phyloP scores from a whole-genome alignment of 2,888 invertebrate genomes.

The Acronicta leporina region DNA sequence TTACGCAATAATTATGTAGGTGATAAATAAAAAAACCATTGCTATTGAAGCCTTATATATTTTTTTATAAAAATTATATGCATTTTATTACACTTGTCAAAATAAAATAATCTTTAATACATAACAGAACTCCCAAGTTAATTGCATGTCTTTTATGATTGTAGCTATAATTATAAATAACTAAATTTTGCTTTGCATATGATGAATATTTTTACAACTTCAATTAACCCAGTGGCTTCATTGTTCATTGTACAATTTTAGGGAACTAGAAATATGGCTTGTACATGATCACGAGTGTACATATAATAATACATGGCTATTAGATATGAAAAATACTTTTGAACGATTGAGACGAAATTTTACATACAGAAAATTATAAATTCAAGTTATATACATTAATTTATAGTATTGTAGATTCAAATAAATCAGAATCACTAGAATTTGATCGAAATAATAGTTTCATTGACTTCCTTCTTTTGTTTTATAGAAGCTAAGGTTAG shows the following conservation, averaged over 20 bases:
- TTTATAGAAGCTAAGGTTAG: constrained; percentile 46
- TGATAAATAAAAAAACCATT: constrained; percentile 76
- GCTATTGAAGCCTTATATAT: constrained; percentile 79
- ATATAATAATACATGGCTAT: constrained; percentile 59
- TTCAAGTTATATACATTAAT: constrained; percentile 13
- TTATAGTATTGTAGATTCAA: constrained; percentile 37
- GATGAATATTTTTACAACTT: constrained; percentile 64
- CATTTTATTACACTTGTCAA: constrained; percentile 81
- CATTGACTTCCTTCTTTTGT: constrained; percentile 24
- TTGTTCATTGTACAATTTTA: constrained; percentile 73
- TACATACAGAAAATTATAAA: constrained; percentile 38
- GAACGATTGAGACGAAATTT: constrained; percentile 22
- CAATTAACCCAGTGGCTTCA: constrained; percentile 58
- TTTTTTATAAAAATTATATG: constrained; percentile 85
- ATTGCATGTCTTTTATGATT: constrained; percentile 66
- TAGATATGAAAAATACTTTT: constrained; percentile 43
- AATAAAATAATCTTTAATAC: constrained; percentile 72
- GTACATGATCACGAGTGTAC: constrained; percentile 69
- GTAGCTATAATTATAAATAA: constrained; percentile 42
- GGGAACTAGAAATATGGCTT: constrained; percentile 84
- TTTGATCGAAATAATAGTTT: constrained; percentile 48
- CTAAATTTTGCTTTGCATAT: constrained; percentile 53
- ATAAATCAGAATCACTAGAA: constrained; percentile 47
- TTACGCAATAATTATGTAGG: constrained; percentile 72
- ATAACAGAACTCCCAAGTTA: constrained; percentile 53